Percentiles rank a stretch among this genome's conserved stretches.
These are phyloP conservation scores for Drosophila pseudoananassae DNA, from an alignment of 1,140 invertebrate genomes.

Conservation along the genomic window DNA sequence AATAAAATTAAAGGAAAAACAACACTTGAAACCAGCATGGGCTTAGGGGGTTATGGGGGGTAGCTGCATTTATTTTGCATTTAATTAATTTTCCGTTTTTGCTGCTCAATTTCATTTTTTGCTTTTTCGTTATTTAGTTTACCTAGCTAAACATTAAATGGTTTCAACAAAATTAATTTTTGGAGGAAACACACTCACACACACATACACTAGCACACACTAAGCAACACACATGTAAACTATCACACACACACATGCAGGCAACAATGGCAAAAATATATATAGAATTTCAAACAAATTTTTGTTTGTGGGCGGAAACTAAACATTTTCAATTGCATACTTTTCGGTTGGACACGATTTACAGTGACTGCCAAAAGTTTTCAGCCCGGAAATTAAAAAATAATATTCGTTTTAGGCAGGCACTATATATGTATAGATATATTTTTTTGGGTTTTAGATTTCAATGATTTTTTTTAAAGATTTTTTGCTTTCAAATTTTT, in stretches of 20 bases:
- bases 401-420: conserved; percentile 17
- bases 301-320: not conserved
- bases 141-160: conserved; percentile 65
- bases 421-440: conserved; percentile 5
- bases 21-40: conserved; percentile 16
- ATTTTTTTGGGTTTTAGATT: conserved; percentile 2
- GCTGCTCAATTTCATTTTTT: conserved; percentile 6
- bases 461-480: conserved; percentile 34
- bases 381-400: not conserved
- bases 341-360: conserved; percentile 6
- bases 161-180: conserved; percentile 16
- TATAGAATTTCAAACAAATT: conserved; percentile 21
- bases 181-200: not conserved
- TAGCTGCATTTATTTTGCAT: conserved; percentile 3
- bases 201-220: not conserved
- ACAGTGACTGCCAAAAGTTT: conserved; percentile 1
- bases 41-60: not conserved
- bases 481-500: conserved; percentile 10
- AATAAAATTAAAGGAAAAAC: not conserved
- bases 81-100: conserved; percentile 9
- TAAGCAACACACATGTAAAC: not conserved
- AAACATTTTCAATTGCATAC: conserved; percentile 9
- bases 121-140: conserved; percentile 37
- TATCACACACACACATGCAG: conserved; percentile 20
- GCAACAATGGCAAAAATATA: conserved; percentile 24